A percentile compares a stretch with the other conserved stretches of the same genome.
Evolutionary conservation across 1,140 invertebrate genomes (phyloP).

Genomic region (Agrypnia vestita): DNA sequence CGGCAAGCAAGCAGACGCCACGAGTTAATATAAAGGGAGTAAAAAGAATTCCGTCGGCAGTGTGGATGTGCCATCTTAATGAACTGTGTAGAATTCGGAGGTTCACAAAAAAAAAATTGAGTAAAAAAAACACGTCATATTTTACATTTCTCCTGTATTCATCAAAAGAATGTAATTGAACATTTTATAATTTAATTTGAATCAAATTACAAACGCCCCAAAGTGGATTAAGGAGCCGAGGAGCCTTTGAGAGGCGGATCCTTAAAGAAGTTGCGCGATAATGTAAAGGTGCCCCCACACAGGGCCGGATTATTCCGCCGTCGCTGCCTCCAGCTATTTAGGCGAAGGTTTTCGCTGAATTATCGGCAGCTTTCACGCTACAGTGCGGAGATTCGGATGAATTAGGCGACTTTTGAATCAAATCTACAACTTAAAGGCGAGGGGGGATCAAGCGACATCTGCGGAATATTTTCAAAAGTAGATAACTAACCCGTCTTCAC

Average conservation of each 20-base stretch:
- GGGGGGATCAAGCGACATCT: neutral
- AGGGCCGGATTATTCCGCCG: neutral
- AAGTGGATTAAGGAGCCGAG: conserved; percentile 6
- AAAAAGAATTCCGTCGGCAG: too few species aligned
- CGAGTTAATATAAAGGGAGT: too few species aligned
- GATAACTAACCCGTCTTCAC: too few species aligned
- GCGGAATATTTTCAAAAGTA: neutral
- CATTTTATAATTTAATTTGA: too few species aligned
- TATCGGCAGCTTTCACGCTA: conserved; percentile 40
- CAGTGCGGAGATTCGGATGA: conserved; percentile 32
- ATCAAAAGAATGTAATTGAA: too few species aligned
- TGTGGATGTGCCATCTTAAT: too few species aligned
- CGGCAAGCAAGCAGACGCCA: too few species aligned
- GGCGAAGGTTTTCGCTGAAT: conserved; percentile 22
- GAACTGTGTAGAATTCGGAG: too few species aligned
- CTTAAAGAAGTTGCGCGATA: neutral
- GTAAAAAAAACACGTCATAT: too few species aligned
- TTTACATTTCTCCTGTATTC: too few species aligned
- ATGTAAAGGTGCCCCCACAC: too few species aligned
- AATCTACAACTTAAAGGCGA: conserved; percentile 27
- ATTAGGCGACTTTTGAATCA: conserved; percentile 41
- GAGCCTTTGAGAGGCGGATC: neutral
- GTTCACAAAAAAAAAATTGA: too few species aligned
- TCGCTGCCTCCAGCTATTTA: conserved; percentile 4
- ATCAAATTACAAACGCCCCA: conserved; percentile 5